Base-by-base conservation (phyloP, 30 jellyfish, hydroid and myxozoan species). In the Aurelia coerulea region DNA sequence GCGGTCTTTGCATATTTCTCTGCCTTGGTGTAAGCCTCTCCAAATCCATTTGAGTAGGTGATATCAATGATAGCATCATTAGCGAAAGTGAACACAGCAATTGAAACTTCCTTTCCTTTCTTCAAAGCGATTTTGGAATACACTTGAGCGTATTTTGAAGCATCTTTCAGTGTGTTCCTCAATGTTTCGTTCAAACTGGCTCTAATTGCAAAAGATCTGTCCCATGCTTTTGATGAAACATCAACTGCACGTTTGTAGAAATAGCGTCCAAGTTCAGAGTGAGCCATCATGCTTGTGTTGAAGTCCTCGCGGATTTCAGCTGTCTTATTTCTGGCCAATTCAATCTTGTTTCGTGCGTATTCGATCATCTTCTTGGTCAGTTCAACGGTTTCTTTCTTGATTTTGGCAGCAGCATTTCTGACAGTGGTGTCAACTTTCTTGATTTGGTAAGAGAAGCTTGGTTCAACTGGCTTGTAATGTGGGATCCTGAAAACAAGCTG, bases 281-380 rank as follows among this genome's bases (percentile, higher is more conserved):
- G 92, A 17, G 92, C 81, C 16, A 56, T 56, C 83, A 74, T 60
- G 74, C 95, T 78, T 5, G 75, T 35, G 72, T 71, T 81, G 54
- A 94, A 41, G 69, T 94, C 99, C 35, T 60, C 78, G 37, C 99
- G 97, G 14, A 94, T 34, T 70, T 89, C 99, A 15, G 82, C 94
- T 2, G 99, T 94, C 79, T 79, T 75, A 62, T 84, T 82, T 79
- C 96, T 80, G 85, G 85, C 85, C 49, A 42, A 73, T n/a, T 60
- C 91, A 41, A 76, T 67, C 92, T 60, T 84, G 70, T 79, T 82
- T 82, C 96, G 74, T 88, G 85, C 85, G 68, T 62, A 73, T n/a
- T 60, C 91, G 32, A 76, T 67, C 92, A 73, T 84, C 56, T 70
- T 76, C 85, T 67, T 79, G 35, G 83, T 76, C 39, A 90, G 16